Base-by-base conservation (phyloP, 2,113 vertebrate genomes). In the Mola mola region DNA sequence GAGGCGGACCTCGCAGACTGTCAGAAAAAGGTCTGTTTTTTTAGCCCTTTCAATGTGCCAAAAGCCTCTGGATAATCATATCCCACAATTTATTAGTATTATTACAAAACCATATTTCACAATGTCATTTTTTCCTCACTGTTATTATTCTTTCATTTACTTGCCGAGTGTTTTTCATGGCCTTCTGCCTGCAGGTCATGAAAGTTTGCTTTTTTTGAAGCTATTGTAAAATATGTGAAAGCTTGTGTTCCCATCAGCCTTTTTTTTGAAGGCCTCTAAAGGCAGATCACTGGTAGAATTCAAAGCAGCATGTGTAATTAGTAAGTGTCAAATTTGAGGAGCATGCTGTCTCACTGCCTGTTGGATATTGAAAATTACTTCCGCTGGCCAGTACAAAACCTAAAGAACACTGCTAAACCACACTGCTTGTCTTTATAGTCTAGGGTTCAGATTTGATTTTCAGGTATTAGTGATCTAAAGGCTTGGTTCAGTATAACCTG, bases 61-160 rank as follows among this genome's bases (percentile, higher is more conserved):
- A 77, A 73, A 83, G 75, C 78, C 62, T 66, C 68, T 5, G 33
- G 69, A 81, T 88, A 76, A 79, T 86, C 78, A 87, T 79, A 66
- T 65, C 64, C 65, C 60, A 58, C 66, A 57, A 62, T 71, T 82
- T 82, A 85, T 83, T 82, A 57, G 70, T 74, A 28, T 84, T 82
- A 79, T 77, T 78, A 76, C 74, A 84, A 83, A 88, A 75, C 57
- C 69, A 53, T 84, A 86, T 84, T 89, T 90, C 73, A 78, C 46
- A 74, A 66, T 89, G 72, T 68, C 77, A 55, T 71, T 81, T 77
- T 66, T 77, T 62, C 53, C 52, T 49, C 22, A 62, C 49, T 66
- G 46, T 60, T 84, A 84, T 88, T 90, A 81, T 84, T 86, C 70
- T 87, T 82, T 83, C 57, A 87, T 87, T 79, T 75, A 76, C 72